Conservation (phyloP, 2,113 vertebrate species). For the Zosterops lateralis region DNA sequence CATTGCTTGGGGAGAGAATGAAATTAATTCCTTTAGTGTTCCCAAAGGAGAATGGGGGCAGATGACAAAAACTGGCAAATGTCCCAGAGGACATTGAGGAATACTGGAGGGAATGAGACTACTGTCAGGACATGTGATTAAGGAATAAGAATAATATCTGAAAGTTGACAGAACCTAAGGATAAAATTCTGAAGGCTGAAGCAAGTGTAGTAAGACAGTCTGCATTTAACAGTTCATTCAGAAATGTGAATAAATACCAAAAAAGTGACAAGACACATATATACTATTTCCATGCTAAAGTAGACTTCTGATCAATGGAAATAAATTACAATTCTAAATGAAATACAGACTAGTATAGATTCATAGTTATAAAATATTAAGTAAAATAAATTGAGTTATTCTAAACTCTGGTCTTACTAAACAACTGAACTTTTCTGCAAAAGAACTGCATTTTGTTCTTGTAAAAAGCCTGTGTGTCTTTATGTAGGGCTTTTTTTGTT, state of each 20-base stretch:
- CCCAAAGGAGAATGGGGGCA: constrained; percentile 26
- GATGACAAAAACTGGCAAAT: constrained; percentile 57
- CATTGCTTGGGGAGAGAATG: constrained; percentile 11
- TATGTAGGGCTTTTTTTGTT: background rate
- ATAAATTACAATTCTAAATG: background rate
- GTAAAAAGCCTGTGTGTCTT: background rate
- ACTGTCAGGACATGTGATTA: constrained; percentile 28
- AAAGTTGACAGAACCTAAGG: background rate
- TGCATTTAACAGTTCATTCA: background rate
- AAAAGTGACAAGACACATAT: background rate
- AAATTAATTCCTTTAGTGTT: constrained; percentile 55
- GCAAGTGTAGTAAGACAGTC: background rate
- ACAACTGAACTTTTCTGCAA: background rate
- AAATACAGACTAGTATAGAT: background rate
- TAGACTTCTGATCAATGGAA: background rate
- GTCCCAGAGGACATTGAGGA: constrained; percentile 39
- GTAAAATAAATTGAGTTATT: background rate
- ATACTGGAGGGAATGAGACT: constrained; percentile 21
- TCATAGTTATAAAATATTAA: background rate
- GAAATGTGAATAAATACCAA: background rate
- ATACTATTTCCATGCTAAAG: background rate
- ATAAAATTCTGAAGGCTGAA: background rate
- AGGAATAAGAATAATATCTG: constrained; percentile 15
- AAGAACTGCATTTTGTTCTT: background rate
- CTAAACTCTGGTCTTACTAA: background rate